Evolutionary conservation across 1,140 invertebrate species (phyloP), one percentile per base, ranked within the genome.

Genomic region (Helicoverpa armigera): DNA sequence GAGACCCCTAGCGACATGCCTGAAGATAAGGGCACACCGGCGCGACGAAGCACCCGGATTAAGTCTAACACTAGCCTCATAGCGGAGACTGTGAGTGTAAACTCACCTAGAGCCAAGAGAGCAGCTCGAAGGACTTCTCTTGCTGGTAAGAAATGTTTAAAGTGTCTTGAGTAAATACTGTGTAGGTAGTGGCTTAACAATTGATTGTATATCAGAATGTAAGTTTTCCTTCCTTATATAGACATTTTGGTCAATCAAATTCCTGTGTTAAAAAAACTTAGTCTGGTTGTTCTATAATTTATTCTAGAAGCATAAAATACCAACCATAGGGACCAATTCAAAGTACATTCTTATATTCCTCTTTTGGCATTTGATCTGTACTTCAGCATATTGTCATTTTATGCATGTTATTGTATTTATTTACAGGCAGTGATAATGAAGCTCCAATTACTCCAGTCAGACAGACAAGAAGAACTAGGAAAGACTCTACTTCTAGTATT

Each of bases 51-150:
- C 65, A 83, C 90, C n/a, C 86, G 93, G 60, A 89, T 92, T 9
- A 92, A 88, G 78, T 94, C 93, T 51, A 94, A 94, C 70, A 93
- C 90, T 29, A 94, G 92, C 56, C 85, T 93, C 80, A 80, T 92
- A 14, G 90, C 88, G 13, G 93, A 93, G 18, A 88, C 89, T 48
- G 63, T 88, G 53, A 70, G 29, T 48, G 60, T 85, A 79, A 90
- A 90, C 18, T 92, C 93, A 10, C 93, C 93, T 3, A 89, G 92
- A 84, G 92, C 92, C 51, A 94, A 87, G 79, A 89, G 93, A 83
- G 92, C 90, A 51, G 78, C 90, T 29, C 89, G 93, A 70, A 90
- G 92, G 69, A 88, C 69, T 65, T 94, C 93, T 69, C 87, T 86
- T 85, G 80, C 86, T 83, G 92, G 93, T 90, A 80, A 82, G 79